A percentile compares a stretch with the other conserved stretches of the same genome.
Conservation (phyloP, 2,113 vertebrate species). For the Clarias batrachus region DNA sequence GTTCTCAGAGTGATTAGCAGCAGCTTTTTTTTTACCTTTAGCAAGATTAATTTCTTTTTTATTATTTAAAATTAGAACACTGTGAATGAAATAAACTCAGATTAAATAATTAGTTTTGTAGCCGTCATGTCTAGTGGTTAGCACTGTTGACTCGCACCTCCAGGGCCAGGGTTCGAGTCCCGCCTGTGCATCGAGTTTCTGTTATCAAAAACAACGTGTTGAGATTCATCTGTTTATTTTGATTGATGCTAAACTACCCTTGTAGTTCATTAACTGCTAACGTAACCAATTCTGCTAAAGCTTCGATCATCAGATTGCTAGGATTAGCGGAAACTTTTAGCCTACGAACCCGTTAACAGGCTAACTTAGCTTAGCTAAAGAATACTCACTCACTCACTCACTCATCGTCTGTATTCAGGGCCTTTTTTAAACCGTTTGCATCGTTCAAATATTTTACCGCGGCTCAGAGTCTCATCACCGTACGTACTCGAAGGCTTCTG, state of each 20-base stretch:
- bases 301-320: background rate
- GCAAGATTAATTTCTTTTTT: background rate
- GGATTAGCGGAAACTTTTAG: background rate
- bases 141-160: too few relatives aligned
- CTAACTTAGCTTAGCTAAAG: background rate
- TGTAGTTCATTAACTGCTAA: background rate
- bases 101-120: background rate
- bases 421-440: too few relatives aligned
- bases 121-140: too few relatives aligned
- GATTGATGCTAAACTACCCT: background rate
- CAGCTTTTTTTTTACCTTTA: background rate
- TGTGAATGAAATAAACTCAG: background rate
- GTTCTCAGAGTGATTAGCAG: constrained; percentile 23
- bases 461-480: too few relatives aligned
- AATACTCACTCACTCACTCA: too few relatives aligned
- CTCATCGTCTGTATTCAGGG: too few relatives aligned
- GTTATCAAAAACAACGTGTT: background rate
- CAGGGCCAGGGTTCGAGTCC: too few relatives aligned
- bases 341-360: background rate
- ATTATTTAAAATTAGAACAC: background rate
- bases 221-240: background rate
- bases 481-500: too few relatives aligned
- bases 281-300: background rate
- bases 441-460: too few relatives aligned
- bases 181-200: background rate